Evolutionary conservation across 2,888 invertebrate genomes (phyloP).

Genomic region (Therioaphis trifolii): DNA sequence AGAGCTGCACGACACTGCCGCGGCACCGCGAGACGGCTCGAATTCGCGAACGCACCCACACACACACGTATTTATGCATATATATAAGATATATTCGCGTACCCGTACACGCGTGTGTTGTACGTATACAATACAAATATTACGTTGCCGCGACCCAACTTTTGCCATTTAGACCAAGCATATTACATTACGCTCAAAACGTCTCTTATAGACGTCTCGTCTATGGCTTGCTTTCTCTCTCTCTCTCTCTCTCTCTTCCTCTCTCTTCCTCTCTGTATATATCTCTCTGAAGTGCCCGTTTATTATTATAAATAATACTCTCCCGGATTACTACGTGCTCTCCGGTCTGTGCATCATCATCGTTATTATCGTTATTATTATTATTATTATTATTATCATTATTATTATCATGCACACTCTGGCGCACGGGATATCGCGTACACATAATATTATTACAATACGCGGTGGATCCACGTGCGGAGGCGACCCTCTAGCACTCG

Average conservation of each 20-base stretch:
- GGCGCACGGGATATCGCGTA: too few species aligned
- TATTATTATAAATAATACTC: neutral
- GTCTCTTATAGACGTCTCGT: too few species aligned
- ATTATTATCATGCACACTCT: too few species aligned
- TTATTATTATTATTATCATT: too few species aligned
- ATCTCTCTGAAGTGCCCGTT: too few species aligned
- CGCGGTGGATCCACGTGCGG: neutral
- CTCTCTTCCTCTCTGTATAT: neutral
- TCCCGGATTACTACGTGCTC: neutral
- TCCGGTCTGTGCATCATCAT: neutral
- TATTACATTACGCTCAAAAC: slow-evolving; percentile 30
- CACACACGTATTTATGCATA: too few species aligned
- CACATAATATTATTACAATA: neutral
- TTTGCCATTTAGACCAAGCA: slow-evolving; percentile 42
- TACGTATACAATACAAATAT: neutral
- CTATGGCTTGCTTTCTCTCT: too few species aligned
- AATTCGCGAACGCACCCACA: neutral
- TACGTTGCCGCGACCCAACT: neutral
- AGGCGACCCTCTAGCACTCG: neutral
- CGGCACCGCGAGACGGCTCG: neutral
- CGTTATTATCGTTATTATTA: neutral
- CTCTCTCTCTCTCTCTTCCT: too few species aligned
- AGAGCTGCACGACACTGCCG: neutral
- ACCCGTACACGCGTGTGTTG: too few species aligned
- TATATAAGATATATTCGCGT: too few species aligned